A percentile compares a stretch with the other conserved stretches of the same genome.
Conservation (phyloP, 2,113 vertebrate species). For the Ciconia stormi region DNA sequence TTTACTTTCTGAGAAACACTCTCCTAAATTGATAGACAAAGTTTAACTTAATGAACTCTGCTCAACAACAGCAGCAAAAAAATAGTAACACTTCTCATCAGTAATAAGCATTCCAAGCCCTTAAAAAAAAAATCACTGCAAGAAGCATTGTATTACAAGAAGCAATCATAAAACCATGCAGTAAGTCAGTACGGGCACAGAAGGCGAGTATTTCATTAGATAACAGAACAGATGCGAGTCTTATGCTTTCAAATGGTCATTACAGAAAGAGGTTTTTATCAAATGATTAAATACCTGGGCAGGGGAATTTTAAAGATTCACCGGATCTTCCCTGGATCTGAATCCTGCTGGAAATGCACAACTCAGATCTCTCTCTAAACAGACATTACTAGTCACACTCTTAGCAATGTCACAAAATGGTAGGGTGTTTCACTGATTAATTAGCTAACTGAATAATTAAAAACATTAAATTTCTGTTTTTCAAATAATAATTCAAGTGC, state of each 20-base stretch:
- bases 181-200: background rate
- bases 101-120: background rate
- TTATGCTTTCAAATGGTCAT: background rate
- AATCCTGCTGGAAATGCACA: background rate
- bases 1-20: background rate
- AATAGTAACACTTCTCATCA: background rate
- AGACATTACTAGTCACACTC: background rate
- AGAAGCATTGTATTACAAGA: background rate
- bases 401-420: background rate
- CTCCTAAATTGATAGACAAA: background rate
- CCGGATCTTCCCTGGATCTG: background rate
- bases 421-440: background rate
- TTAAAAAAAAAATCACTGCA: background rate
- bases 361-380: background rate
- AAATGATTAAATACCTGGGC: background rate
- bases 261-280: background rate
- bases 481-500: background rate
- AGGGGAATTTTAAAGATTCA: background rate
- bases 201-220: background rate
- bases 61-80: slow-evolving; percentile 23
- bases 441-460: slow-evolving; percentile 10
- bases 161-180: background rate
- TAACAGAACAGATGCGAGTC: background rate
- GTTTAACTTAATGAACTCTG: slow-evolving; percentile 7
- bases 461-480: background rate